phyloP scores from a whole-genome alignment of 2,113 vertebrate species.

The Lagopus muta region DNA sequence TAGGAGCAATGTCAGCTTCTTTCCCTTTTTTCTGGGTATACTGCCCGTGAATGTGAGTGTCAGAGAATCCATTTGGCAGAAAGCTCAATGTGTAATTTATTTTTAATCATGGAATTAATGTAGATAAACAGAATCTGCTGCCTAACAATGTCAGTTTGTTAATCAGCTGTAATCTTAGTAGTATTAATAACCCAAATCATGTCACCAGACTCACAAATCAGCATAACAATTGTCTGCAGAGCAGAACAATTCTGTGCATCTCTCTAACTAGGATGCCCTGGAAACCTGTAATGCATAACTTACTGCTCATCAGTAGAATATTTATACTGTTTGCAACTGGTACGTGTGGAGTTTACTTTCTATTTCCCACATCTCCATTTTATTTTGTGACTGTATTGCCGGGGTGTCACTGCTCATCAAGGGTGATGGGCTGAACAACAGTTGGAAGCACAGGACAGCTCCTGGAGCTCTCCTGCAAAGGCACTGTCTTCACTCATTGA shows the following conservation, averaged over 20 bases:
- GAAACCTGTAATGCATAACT: not conserved
- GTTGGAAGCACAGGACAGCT: not conserved
- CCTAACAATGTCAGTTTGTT: not conserved
- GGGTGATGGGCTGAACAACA: not conserved
- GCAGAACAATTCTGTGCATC: not conserved
- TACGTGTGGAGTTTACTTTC: fast-evolving
- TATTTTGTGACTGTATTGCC: not conserved
- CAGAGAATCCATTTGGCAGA: slow-evolving; percentile 1
- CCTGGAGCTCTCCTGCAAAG: not conserved
- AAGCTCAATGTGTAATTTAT: not conserved
- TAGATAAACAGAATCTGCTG: slow-evolving; percentile 12
- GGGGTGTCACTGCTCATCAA: not conserved
- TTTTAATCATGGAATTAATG: slow-evolving; percentile 51
- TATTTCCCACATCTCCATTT: not conserved
- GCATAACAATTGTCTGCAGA: not conserved
- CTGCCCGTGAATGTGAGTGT: not conserved
- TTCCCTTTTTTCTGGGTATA: fast-evolving
- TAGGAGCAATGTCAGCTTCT: not conserved
- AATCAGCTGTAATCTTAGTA: slow-evolving; percentile 52
- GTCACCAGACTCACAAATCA: not conserved
- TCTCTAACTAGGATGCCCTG: not conserved
- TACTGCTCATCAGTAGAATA: not conserved
- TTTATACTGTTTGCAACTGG: not conserved
- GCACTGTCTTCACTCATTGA: not conserved
- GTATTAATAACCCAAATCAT: not conserved